These are phyloP conservation scores for Stichodactyla mertensii DNA, from an alignment of 64 coral and sea anemone genomes.

Conservation along the genomic window DNA sequence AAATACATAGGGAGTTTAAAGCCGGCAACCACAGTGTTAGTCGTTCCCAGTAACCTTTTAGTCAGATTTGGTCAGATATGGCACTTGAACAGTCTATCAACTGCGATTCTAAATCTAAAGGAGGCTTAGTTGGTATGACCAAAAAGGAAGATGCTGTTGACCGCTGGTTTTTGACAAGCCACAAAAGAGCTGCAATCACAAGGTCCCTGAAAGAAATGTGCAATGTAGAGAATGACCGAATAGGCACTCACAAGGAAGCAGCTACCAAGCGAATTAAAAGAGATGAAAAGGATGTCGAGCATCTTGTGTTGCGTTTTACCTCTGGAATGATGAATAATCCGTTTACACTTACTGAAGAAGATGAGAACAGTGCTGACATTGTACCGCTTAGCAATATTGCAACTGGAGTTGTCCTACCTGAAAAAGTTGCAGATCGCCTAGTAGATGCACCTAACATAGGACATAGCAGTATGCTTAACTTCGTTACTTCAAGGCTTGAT, in stretches of 20 bases:
- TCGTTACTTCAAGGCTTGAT: no score
- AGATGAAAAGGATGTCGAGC: constrained; percentile 62
- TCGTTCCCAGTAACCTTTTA: not conserved
- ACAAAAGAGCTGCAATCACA: constrained; percentile 7
- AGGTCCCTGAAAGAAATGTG: constrained; percentile 7
- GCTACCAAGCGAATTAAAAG: constrained; percentile 20
- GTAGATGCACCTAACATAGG: no score
- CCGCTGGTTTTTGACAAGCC: constrained; percentile 19
- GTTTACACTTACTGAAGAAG: no score
- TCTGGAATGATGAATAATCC: no score
- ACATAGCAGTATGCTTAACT: no score
- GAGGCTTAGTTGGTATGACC: constrained; percentile 21
- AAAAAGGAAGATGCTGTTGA: constrained; percentile 12
- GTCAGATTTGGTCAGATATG: constrained; percentile 34
- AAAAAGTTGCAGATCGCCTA: no score
- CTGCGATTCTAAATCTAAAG: constrained; percentile 33
- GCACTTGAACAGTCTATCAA: constrained; percentile 32
- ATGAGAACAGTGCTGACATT: no score
- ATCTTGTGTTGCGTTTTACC: constrained; percentile 58
- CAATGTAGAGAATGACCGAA: not conserved
- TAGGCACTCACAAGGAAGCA: constrained; percentile 23
- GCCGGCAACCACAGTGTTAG: constrained; percentile 20
- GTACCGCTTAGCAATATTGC: no score
- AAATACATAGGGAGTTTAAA: constrained; percentile 11
- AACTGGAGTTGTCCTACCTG: no score